Percentiles rank a stretch among this genome's conserved stretches.
Evolutionary conservation across 2,113 vertebrate species (phyloP).

Genomic region (Salvelinus alpinus): DNA sequence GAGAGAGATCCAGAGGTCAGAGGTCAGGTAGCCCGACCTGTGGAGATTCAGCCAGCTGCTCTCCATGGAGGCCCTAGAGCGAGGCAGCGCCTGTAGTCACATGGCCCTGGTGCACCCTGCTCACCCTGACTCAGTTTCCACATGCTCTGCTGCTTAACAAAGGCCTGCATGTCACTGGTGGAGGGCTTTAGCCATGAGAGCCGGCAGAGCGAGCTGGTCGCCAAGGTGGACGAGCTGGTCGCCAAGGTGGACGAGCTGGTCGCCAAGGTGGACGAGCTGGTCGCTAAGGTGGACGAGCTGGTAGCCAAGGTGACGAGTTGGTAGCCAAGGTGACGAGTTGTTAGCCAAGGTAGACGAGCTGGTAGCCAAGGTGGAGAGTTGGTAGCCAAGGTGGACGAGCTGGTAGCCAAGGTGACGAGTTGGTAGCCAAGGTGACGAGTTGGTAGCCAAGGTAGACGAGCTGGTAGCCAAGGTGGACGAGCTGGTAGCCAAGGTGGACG

Average conservation of each 20-base stretch:
- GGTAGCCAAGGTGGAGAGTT: too few species aligned
- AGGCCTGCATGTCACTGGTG: conserved; percentile 92
- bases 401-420: too few species aligned
- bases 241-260: conserved; percentile 58
- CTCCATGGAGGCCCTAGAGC: conserved; percentile 84
- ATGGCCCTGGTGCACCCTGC: conserved; percentile 90
- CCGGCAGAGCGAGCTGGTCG: conserved; percentile 82
- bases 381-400: too few species aligned
- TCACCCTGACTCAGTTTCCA: conserved; percentile 94
- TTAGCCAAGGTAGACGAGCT: too few species aligned
- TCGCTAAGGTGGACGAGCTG: too few species aligned
- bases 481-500: conserved; percentile 69
- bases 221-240: conserved; percentile 79
- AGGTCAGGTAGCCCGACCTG: conserved; percentile 75
- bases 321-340: too few species aligned
- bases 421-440: too few species aligned
- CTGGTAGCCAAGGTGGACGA: conserved; percentile 71
- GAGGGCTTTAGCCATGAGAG: conserved; percentile 83
- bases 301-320: too few species aligned
- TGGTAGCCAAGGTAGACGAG: too few species aligned
- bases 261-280: too few species aligned
- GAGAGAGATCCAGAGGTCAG: conserved; percentile 39
- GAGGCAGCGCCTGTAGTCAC: conserved; percentile 88
- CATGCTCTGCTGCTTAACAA: conserved; percentile 90
- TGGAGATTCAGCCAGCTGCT: conserved; percentile 85